A percentile compares a stretch with the other conserved stretches of the same genome.
These are phyloP conservation scores for Nasonovia ribisnigri DNA, from an alignment of 2,888 invertebrate species.

Conservation along the genomic window DNA sequence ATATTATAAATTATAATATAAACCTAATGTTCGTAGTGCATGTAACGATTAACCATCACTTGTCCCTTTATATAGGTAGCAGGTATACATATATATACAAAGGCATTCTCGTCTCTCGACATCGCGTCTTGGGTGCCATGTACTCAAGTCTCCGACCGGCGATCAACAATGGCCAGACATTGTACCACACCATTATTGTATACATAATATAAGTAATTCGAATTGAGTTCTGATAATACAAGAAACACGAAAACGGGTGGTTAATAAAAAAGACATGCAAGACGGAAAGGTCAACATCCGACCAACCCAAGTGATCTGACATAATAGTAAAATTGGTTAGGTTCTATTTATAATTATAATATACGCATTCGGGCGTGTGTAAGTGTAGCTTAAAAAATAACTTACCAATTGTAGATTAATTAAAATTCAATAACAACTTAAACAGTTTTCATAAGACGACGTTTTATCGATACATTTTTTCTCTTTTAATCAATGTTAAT, in stretches of 20 bases:
- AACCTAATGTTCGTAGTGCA: not conserved
- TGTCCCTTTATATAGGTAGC: not conserved
- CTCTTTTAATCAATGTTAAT: not conserved
- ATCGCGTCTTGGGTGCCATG: not conserved
- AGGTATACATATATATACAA: not conserved
- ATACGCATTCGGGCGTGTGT: not conserved
- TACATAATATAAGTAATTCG: not conserved
- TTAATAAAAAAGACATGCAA: not conserved
- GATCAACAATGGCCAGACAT: not conserved
- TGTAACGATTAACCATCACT: not conserved
- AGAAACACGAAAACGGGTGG: not conserved
- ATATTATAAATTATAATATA: slow-evolving; percentile 5
- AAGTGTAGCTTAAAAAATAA: not conserved
- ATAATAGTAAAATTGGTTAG: not conserved
- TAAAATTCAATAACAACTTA: not conserved
- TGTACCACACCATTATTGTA: not conserved
- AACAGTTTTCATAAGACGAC: not conserved
- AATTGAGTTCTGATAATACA: not conserved
- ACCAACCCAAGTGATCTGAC: not conserved
- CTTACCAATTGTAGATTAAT: not conserved
- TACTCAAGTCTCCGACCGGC: not conserved
- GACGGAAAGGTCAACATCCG: not conserved
- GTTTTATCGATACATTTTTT: not conserved
- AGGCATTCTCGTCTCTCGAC: not conserved
- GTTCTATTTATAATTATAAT: not conserved